Base-by-base conservation (phyloP, 2,888 invertebrate genomes). In the Dyspetes luteomarginatus region DNA sequence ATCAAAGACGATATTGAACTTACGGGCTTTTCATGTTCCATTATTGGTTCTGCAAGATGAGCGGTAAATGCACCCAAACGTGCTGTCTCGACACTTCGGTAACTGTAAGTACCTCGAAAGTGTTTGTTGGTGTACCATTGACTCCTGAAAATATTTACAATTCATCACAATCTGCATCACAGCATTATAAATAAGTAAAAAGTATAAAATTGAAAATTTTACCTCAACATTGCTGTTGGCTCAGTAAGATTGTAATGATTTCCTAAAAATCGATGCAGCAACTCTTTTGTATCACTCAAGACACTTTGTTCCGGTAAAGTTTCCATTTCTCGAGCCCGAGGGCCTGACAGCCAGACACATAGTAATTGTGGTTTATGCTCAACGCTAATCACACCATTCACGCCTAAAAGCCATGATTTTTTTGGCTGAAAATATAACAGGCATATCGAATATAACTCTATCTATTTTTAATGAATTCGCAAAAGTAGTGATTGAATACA, bases 61-160 rank as follows among this genome's bases (percentile, higher is more conserved):
- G 88, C 85, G 2, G 94, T 91, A 7, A 92, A 92, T 3, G 92
- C 91, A 1, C 94, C 93, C 52, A 92, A 87, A 22, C 90, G 87
- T 2, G 94, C 93, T 0, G 93, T 91, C 17, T 52, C 58, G 9
- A 30, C 17, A 7, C 36, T 94, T 83, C 94, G 93, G 89, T 93
- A 95, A 1, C 95, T 93, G 89, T 97, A 97, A 0, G 95, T 95
- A 3, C 97, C 97, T 50, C 94, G 93, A 0, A 95, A 95, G 89
- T 94, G 94, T 0, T 94, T 94, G 91, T 96, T 95, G 0, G 93
- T 93, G 78, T 93, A 93, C 97, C 97, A 97, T 0, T 92, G 92
- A 0, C 96, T 95, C 85, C 82, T 74, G 41, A 15, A 12, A 75
- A 26, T 48, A 12, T 36, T n/a, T n/a, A 30, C 17, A 45, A 69